Base-by-base conservation (phyloP, 2,797 vertebrate species). In the Platyrinchus mystaceus region DNA sequence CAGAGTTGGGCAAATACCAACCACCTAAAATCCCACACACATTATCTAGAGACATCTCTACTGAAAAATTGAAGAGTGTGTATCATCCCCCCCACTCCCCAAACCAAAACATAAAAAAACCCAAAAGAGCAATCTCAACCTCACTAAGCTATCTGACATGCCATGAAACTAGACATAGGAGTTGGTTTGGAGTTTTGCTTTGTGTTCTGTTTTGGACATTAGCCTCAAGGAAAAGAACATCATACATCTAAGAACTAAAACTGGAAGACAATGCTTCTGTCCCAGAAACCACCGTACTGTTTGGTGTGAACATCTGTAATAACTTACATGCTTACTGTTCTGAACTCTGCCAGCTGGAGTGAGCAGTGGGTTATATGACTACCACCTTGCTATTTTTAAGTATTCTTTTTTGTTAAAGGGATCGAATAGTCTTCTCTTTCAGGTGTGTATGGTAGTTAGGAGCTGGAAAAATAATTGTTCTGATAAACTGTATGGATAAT, bases 51-150 rank as follows among this genome's bases (percentile, higher is more conserved):
- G 6, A 76, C 13, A 84, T 5, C 4, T 55, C n/a, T 36, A 20
- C 30, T 24, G 28, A 81, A 83, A 79, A 69, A 36, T 9, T 11
- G 56, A 27, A 27, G 24, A 24, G 7, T 17, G 10, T 24, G 21
- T 58, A 20, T 28, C 5, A 2, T 24, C 1, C 5, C 6, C 2
- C 3, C 0, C 0, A 1, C 1, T 32, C 10, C 14, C 6, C 26
- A 53, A 66, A 46, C 4, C 16, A 62, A 43, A 77, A 4, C 12
- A 55, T 12, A 68, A 28, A 70, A 30, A 21, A 44, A 13, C 3
- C 5, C n/a, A 50, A 56, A 44, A 32, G 12, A 49, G 46, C 6
- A 34, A 22, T 4, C 10, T 12, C 30, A 47, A 1, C 28, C 5
- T 90, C 37, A 52, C 32, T 37, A 49, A 69, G 28, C 9, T 47